Evolutionary conservation across 2,797 vertebrate genomes (phyloP), one percentile per base, ranked within the genome.

Genomic region (Crax fasciolata): DNA sequence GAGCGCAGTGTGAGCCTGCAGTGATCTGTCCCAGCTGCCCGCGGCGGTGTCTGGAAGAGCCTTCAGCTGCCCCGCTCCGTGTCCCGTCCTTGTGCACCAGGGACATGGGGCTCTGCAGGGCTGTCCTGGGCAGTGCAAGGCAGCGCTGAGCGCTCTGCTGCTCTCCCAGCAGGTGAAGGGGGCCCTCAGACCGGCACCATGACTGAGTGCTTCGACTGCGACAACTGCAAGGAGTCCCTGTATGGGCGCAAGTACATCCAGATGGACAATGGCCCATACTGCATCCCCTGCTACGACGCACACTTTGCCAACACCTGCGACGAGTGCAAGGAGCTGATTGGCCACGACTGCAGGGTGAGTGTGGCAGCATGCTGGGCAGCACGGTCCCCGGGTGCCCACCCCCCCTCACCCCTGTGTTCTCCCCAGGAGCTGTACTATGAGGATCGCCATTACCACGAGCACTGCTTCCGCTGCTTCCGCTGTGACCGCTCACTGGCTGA

Each of bases 161-260:
- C 12, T 65, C 66, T 61, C 68, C 21, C 13, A 91, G 95, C 88
- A 95, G 93, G 94, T 59, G 84, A 71, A 91, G 86, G 78, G 66
- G 62, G 39, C 38, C 97, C 97, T 95, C 96, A 95, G 93, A 89
- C 90, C n/a, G 18, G 48, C 95, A 98, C 97, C 52, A 99, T 99
- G 99, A 99, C 99, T 0, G 99, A 99, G 93, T 98, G 98, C 35
- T 99, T 99, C 14, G 99, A 99, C 97, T 99, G 99, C 72, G 98
- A 98, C 95, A 98, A 99, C 97, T 99, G 99, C 98, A 99, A 99
- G 89, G 99, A 99, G 98, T 99, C 99, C 87, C 94, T 99, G 84
- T 99, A 99, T 0, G 99, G 99, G 63, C 99, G 99, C 96, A 99
- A 99, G 97, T 99, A 99, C 98, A 99, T 99, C 97, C 99, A 99